Evolutionary conservation across 2,797 vertebrate species (phyloP).

Genomic region (Anguilla megastoma): DNA sequence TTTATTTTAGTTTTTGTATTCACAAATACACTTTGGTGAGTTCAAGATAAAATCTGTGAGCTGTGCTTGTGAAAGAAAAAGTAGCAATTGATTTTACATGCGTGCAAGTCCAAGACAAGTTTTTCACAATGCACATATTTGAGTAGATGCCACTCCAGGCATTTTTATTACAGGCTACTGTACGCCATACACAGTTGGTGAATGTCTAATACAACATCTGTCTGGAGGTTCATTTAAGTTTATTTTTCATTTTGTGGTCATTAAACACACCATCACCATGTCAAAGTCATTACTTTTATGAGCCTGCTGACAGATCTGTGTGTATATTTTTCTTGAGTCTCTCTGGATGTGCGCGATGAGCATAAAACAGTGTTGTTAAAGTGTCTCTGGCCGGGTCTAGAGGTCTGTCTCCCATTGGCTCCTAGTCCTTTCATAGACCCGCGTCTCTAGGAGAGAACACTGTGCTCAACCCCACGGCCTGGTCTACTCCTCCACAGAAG

Average conservation of each 20-base stretch:
- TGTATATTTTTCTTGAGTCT: conserved; percentile 32
- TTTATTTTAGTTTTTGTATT: too few species aligned
- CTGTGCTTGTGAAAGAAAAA: too few species aligned
- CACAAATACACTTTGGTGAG: too few species aligned
- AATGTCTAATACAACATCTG: background rate
- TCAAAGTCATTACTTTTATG: conserved; percentile 41
- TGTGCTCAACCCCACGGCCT: background rate
- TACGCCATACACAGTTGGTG: background rate
- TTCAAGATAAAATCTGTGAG: too few species aligned
- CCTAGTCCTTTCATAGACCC: conserved; percentile 38
- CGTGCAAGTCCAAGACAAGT: too few species aligned
- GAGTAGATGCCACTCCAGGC: too few species aligned
- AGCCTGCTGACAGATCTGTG: conserved; percentile 42
- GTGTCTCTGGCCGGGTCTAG: conserved; percentile 38
- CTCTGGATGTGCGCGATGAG: conserved; percentile 24
- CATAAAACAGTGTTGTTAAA: conserved; percentile 31
- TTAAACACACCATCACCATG: conserved; percentile 19
- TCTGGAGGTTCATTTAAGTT: conserved; percentile 5
- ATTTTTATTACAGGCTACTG: background rate
- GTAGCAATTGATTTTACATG: too few species aligned
- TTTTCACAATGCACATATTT: too few species aligned
- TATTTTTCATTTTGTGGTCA: background rate
- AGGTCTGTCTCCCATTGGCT: conserved; percentile 37
- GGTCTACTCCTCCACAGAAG: conserved; percentile 14
- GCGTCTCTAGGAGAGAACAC: conserved; percentile 38